phyloP scores from a whole-genome alignment of 2,888 invertebrate genomes.

The Microctonus aethiopoides region DNA sequence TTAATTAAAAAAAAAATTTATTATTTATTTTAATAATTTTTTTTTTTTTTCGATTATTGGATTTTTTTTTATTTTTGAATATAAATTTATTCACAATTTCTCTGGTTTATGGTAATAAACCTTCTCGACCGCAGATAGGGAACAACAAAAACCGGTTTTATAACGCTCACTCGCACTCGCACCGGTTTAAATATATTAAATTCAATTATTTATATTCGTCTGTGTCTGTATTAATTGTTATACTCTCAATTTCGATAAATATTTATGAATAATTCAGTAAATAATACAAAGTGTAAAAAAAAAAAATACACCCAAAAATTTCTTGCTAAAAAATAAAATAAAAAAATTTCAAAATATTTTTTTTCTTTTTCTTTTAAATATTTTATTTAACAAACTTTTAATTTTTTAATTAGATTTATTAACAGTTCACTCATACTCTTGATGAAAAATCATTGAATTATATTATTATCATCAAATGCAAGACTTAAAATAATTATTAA shows the following conservation, averaged over 20 bases:
- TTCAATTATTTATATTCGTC: neutral
- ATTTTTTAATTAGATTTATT: too few relatives aligned
- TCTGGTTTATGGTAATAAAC: constrained; percentile 20
- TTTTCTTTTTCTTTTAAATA: too few relatives aligned
- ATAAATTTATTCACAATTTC: constrained; percentile 27
- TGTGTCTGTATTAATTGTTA: neutral
- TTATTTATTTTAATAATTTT: neutral
- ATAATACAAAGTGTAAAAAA: neutral
- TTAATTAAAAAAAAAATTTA: neutral
- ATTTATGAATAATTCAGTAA: neutral
- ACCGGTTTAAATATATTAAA: neutral
- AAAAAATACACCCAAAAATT: neutral
- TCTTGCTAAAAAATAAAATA: too few relatives aligned
- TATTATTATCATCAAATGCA: too few relatives aligned
- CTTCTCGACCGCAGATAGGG: neutral
- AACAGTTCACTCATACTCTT: too few relatives aligned
- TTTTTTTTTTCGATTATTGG: neutral
- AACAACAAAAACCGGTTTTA: constrained; percentile 17
- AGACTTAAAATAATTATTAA: too few relatives aligned
- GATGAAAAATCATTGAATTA: too few relatives aligned
- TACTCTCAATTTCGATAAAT: constrained; percentile 18
- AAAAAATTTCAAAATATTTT: too few relatives aligned
- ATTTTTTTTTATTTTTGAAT: neutral
- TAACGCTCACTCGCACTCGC: constrained; percentile 1
- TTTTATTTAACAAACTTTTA: too few relatives aligned